Evolutionary conservation across 1,140 invertebrate species (phyloP).

Genomic region (Bradynema listronoti): DNA sequence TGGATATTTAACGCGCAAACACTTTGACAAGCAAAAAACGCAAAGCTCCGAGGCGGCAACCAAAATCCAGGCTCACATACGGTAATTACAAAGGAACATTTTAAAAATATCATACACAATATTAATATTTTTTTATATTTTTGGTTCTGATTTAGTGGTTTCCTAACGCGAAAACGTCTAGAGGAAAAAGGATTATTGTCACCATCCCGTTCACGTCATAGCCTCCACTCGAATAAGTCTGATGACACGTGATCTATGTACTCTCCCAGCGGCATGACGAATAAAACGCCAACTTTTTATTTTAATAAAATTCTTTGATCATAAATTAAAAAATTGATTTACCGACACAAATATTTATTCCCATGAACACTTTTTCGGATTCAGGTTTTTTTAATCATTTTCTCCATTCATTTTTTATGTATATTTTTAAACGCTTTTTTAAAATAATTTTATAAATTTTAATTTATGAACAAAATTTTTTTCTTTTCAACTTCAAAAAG

Average conservation of each 20-base stretch:
- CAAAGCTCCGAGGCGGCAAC: constrained; percentile 50
- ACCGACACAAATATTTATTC: background rate
- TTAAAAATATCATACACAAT: constrained; percentile 3
- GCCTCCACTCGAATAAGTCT: constrained; percentile 38
- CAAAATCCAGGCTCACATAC: constrained; percentile 55
- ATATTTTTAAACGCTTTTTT: no score
- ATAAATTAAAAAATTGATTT: background rate
- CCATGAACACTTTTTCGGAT: background rate
- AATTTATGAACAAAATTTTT: no score
- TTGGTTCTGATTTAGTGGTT: constrained; percentile 41
- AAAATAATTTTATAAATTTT: no score
- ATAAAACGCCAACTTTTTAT: background rate
- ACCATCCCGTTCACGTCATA: constrained; percentile 46
- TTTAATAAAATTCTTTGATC: background rate
- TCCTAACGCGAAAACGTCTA: constrained; percentile 48
- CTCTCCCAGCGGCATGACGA: background rate
- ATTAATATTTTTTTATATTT: constrained; percentile 8
- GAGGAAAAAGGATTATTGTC: constrained; percentile 47
- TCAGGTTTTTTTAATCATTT: background rate
- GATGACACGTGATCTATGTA: constrained; percentile 13
- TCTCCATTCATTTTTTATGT: no score
- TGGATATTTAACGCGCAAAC: constrained; percentile 50
- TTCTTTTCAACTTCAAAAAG: no score
- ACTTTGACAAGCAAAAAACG: constrained; percentile 48
- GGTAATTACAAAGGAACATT: constrained; percentile 10